These are phyloP conservation scores for Oostethus manadensis DNA, from an alignment of 2,113 vertebrate species.

Conservation along the genomic window DNA sequence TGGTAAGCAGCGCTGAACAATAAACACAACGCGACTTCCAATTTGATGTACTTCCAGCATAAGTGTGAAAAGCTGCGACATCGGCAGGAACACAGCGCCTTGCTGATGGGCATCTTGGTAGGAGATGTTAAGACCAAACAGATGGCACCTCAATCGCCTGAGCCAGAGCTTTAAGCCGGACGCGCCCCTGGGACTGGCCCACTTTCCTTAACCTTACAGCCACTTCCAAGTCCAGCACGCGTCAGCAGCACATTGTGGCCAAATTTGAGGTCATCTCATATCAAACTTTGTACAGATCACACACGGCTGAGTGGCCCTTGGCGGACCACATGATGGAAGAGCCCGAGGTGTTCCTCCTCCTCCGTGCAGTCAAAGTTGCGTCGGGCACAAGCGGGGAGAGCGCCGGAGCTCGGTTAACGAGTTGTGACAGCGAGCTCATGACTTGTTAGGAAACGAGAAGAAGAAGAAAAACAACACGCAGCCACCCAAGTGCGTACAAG, in stretches of 20 bases:
- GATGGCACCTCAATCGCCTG: slow-evolving; percentile 13
- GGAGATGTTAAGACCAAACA: slow-evolving; percentile 10
- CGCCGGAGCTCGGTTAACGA: slow-evolving; percentile 23
- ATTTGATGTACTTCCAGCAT: too few species aligned
- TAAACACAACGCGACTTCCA: too few species aligned
- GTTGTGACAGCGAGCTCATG: slow-evolving; percentile 31
- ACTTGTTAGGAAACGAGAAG: slow-evolving; percentile 22
- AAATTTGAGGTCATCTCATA: slow-evolving; percentile 15
- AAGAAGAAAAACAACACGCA: slow-evolving; percentile 10
- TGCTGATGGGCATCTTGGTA: slow-evolving; percentile 6
- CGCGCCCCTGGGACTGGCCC: background rate
- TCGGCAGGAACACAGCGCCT: background rate
- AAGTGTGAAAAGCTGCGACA: too few species aligned
- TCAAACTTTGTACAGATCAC: slow-evolving; percentile 17
- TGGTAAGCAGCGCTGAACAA: too few species aligned
- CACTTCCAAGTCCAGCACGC: background rate
- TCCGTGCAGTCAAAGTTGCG: background rate
- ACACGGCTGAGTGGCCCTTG: slow-evolving; percentile 12
- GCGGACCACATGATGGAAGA: slow-evolving; percentile 19
- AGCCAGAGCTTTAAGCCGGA: slow-evolving; percentile 8
- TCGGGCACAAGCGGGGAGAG: background rate
- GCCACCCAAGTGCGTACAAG: slow-evolving; percentile 38
- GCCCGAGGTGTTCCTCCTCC: slow-evolving; percentile 15
- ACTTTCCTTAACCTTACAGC: slow-evolving; percentile 22
- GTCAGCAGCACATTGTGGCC: slow-evolving; percentile 2